Evolutionary conservation across 2,113 vertebrate species (phyloP).

Genomic region (Talpa occidentalis): DNA sequence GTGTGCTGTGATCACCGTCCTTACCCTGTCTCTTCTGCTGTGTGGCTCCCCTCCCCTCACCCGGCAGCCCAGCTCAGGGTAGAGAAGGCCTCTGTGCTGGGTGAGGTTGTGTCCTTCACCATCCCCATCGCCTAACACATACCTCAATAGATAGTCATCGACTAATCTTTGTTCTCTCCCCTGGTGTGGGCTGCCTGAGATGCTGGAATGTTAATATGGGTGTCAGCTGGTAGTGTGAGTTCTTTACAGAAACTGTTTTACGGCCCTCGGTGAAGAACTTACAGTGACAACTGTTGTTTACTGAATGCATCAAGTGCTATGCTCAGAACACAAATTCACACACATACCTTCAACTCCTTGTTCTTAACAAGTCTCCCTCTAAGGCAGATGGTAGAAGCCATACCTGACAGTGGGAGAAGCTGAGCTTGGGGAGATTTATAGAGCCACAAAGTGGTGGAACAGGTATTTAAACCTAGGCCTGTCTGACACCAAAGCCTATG

Average conservation of each 20-base stretch:
- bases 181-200: background rate
- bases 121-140: background rate
- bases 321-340: background rate
- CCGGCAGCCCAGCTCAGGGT: background rate
- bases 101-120: background rate
- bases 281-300: conserved; percentile 48
- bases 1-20: background rate
- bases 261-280: background rate
- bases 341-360: background rate
- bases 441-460: conserved; percentile 4
- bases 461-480: conserved; percentile 31
- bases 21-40: background rate
- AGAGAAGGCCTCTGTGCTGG: background rate
- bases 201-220: background rate
- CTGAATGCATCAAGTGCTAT: background rate
- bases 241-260: conserved; percentile 17
- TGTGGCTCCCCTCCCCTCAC: background rate
- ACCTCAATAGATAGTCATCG: background rate
- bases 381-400: background rate
- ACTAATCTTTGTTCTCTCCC: background rate
- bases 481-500: background rate
- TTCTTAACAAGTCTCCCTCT: background rate
- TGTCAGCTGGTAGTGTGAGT: background rate
- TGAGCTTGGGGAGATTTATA: conserved; percentile 2
- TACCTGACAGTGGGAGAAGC: background rate